These are phyloP conservation scores for Ascaphus truei DNA, from an alignment of 2,113 vertebrate genomes.

Conservation along the genomic window DNA sequence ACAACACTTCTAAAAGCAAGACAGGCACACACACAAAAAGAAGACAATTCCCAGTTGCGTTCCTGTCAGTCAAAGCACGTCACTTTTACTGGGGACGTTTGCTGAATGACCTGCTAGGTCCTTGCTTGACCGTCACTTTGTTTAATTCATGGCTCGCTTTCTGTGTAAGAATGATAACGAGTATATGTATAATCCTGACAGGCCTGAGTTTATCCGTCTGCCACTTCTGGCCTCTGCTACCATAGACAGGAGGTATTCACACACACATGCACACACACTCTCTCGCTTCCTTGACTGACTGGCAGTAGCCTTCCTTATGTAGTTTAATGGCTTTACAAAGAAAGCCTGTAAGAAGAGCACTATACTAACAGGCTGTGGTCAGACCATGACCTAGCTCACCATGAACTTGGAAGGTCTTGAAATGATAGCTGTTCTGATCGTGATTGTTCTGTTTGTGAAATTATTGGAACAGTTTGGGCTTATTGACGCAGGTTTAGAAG, in stretches of 20 bases:
- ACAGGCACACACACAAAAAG: conserved; percentile 10
- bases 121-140: conserved; percentile 33
- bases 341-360: conserved; percentile 56
- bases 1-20: conserved; percentile 36
- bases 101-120: conserved; percentile 39
- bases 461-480: conserved; percentile 95
- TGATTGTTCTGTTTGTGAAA: conserved; percentile 95
- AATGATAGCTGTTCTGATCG: conserved; percentile 92
- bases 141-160: conserved; percentile 38
- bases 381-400: conserved; percentile 78
- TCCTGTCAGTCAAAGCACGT: conserved; percentile 16
- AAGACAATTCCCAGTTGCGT: conserved; percentile 34
- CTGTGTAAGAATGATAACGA: conserved; percentile 46
- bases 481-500: conserved; percentile 85
- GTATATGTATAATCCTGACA: conserved; percentile 41
- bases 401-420: conserved; percentile 98
- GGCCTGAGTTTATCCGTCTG: conserved; percentile 49
- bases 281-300: conserved; percentile 45
- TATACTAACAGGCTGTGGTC: conserved; percentile 59
- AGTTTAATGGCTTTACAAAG: conserved; percentile 73
- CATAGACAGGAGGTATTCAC: conserved; percentile 43
- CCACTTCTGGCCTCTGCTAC: conserved; percentile 51
- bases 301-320: conserved; percentile 62
- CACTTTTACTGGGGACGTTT: conserved; percentile 29
- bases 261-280: conserved; percentile 48